These are phyloP conservation scores for Choloepus didactylus DNA, from an alignment of 2,797 vertebrate genomes.

Conservation along the genomic window DNA sequence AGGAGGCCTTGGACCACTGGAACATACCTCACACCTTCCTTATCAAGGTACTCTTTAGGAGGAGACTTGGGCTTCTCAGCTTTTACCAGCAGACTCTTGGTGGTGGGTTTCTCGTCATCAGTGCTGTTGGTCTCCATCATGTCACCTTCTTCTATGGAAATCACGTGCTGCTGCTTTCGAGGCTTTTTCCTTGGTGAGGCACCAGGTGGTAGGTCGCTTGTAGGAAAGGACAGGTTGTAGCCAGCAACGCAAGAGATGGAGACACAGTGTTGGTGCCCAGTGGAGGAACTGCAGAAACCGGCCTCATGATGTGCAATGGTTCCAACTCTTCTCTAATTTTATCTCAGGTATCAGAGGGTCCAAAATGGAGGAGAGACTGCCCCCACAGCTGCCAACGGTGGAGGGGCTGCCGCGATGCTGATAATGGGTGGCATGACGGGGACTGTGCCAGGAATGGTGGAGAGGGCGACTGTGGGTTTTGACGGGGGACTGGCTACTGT, in stretches of 20 bases:
- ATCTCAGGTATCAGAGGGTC: constrained; percentile 91
- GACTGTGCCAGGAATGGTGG: constrained; percentile 92
- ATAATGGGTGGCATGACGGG: constrained; percentile 90
- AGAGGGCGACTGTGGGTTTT: constrained; percentile 92
- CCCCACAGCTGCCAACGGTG: constrained; percentile 92
- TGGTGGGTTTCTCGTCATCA: constrained; percentile 95
- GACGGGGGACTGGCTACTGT: constrained; percentile 93
- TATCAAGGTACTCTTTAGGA: constrained; percentile 98
- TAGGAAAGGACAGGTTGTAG: constrained; percentile 91
- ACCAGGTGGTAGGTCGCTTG: constrained; percentile 95
- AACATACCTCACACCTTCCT: constrained; percentile 97
- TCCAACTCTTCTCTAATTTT: constrained; percentile 97
- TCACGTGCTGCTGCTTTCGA: constrained; percentile 98
- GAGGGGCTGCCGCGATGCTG: constrained; percentile 93
- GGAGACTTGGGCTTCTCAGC: constrained; percentile 96
- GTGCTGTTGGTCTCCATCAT: constrained; percentile 99
- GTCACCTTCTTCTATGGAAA: constrained; percentile 98
- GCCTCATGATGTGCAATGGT: constrained; percentile 92
- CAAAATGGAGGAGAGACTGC: constrained; percentile 89
- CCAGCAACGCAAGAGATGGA: constrained; percentile 89
- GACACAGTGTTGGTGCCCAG: constrained; percentile 89
- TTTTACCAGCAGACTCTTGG: constrained; percentile 92
- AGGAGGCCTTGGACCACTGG: constrained; percentile 95
- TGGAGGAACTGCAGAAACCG: constrained; percentile 90
- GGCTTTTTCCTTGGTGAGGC: constrained; percentile 98